Conservation (phyloP, 2,888 invertebrate species). For the Platypus cylindrus region DNA sequence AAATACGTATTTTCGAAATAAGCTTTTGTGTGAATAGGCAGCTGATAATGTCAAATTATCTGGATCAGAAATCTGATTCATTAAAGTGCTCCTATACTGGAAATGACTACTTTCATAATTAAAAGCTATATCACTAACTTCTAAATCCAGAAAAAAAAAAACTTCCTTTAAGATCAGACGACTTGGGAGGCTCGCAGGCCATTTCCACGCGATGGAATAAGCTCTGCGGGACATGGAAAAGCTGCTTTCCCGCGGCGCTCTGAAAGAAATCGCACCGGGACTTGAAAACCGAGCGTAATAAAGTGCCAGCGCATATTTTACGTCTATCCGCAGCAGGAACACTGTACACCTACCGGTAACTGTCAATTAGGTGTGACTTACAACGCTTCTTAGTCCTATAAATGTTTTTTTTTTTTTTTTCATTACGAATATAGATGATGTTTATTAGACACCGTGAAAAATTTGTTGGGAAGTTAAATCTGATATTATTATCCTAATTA, state of each 20-base stretch:
- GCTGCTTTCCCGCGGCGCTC: slow-evolving; percentile 24
- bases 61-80: too few species aligned
- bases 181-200: slow-evolving; percentile 10
- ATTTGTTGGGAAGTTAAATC: slow-evolving; percentile 13
- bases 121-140: too few species aligned
- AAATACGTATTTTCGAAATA: too few species aligned
- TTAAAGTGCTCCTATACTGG: too few species aligned
- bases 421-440: slow-evolving; percentile 11
- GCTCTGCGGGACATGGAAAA: slow-evolving; percentile 17
- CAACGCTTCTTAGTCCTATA: slow-evolving; percentile 19
- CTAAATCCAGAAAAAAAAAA: too few species aligned
- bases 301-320: slow-evolving; percentile 34
- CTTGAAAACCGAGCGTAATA: slow-evolving; percentile 36
- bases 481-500: slow-evolving; percentile 14
- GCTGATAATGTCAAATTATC: too few species aligned
- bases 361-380: slow-evolving; percentile 37
- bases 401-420: slow-evolving; percentile 14
- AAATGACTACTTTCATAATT: too few species aligned
- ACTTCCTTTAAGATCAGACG: too few species aligned
- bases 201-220: slow-evolving; percentile 14
- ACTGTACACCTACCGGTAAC: slow-evolving; percentile 32
- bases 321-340: slow-evolving; percentile 24
- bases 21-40: too few species aligned
- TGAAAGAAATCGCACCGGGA: slow-evolving; percentile 32
- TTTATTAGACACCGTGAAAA: slow-evolving; percentile 12